These are phyloP conservation scores for Falco naumanni DNA, from an alignment of 2,797 vertebrate genomes.

Conservation along the genomic window DNA sequence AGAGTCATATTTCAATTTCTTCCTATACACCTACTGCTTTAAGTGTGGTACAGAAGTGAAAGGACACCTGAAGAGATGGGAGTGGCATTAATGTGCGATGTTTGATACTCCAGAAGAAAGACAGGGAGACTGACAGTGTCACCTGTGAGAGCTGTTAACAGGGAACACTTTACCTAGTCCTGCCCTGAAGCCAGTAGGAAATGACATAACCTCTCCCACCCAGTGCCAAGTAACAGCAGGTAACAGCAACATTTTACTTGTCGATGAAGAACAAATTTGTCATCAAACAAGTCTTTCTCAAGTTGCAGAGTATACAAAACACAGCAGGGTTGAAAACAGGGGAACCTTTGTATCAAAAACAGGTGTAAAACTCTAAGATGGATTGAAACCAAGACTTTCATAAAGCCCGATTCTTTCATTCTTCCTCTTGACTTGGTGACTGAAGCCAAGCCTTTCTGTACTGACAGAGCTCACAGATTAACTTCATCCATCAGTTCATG, in stretches of 20 bases:
- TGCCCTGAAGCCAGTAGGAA: neutral
- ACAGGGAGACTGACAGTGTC: neutral
- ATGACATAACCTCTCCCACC: neutral
- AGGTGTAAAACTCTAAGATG: neutral
- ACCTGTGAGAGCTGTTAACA: neutral
- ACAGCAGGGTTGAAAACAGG: neutral
- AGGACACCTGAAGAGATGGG: neutral
- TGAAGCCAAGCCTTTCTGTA: neutral
- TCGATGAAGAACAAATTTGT: neutral
- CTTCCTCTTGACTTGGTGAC: neutral
- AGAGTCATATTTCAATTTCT: neutral
- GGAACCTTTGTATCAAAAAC: neutral
- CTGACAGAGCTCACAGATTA: neutral
- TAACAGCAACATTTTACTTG: neutral
- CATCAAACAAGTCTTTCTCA: neutral
- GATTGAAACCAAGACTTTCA: neutral
- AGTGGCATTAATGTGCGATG: neutral
- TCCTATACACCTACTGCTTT: neutral
- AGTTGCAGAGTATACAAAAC: neutral
- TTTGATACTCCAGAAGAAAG: neutral
- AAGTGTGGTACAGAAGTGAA: neutral
- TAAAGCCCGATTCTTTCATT: neutral
- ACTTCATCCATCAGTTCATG: neutral
- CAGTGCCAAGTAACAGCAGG: neutral
- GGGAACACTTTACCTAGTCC: neutral